Conservation (phyloP, 2,797 vertebrate genomes). For the Schizopygopsis pylzovi region DNA sequence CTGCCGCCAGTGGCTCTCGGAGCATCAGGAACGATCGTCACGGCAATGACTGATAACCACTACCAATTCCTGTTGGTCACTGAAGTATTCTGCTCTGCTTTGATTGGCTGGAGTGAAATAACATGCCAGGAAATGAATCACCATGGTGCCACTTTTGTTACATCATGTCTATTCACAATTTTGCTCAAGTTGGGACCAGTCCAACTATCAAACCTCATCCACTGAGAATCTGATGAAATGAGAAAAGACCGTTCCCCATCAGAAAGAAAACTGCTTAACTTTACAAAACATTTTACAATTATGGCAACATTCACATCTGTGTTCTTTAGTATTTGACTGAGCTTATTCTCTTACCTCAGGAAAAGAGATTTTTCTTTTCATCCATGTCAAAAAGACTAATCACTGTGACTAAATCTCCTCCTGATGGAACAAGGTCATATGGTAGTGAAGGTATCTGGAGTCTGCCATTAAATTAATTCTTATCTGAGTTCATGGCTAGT, state of each 20-base stretch:
- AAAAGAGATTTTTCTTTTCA: conserved; percentile 66
- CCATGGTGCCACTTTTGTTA: conserved; percentile 59
- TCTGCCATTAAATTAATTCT: neutral
- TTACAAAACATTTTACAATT: conserved; percentile 5
- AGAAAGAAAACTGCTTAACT: conserved; percentile 8
- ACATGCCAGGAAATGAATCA: conserved; percentile 49
- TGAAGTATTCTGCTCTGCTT: neutral
- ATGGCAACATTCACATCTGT: neutral
- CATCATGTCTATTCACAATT: conserved; percentile 26
- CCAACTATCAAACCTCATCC: neutral
- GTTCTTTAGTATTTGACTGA: conserved; percentile 43
- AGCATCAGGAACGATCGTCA: conserved; percentile 79
- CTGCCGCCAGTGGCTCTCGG: conserved; percentile 91
- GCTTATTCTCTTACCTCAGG: conserved; percentile 71
- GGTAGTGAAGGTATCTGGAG: neutral
- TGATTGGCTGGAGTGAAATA: conserved; percentile 3
- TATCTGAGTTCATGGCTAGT: neutral
- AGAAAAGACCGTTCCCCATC: neutral
- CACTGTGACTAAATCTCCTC: conserved; percentile 20
- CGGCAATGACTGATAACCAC: conserved; percentile 63
- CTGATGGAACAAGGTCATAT: conserved; percentile 10
- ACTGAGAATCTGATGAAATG: too few species aligned
- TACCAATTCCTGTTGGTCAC: neutral
- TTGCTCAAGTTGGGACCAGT: conserved; percentile 13
- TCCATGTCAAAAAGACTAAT: neutral